These are phyloP conservation scores for Chionomys nivalis DNA, from an alignment of 2,113 vertebrate genomes.

Conservation along the genomic window DNA sequence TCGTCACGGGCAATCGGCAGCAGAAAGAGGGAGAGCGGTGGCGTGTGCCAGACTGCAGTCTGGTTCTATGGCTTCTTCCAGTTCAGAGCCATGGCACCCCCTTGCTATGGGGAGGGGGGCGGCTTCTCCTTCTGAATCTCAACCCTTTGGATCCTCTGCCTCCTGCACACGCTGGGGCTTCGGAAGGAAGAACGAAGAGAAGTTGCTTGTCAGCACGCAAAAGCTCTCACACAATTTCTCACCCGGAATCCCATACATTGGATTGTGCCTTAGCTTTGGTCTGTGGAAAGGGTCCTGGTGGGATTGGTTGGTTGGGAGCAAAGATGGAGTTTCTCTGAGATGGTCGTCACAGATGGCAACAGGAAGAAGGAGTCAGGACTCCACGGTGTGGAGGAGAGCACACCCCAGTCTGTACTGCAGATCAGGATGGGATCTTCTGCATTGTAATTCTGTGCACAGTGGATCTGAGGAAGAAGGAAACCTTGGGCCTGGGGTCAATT, in stretches of 20 bases:
- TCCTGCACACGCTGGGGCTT: rapidly evolving
- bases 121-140: too few relatives aligned
- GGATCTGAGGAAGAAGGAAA: rapidly evolving
- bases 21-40: not conserved
- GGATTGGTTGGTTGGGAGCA: not conserved
- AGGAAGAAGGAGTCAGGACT: rapidly evolving
- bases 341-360: too few relatives aligned
- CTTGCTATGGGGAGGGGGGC: not conserved
- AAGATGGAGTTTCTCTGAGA: not conserved
- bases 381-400: rapidly evolving
- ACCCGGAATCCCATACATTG: not conserved
- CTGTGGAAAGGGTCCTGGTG: not conserved
- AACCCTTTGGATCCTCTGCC: not conserved
- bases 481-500: not conserved
- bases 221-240: not conserved
- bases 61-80: not conserved
- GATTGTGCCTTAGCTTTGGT: not conserved
- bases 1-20: not conserved
- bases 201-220: not conserved
- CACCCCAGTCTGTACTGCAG: rapidly evolving
- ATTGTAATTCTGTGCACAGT: rapidly evolving
- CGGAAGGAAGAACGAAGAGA: not conserved
- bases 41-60: not conserved
- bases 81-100: rapidly evolving
- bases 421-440: not conserved